These are phyloP conservation scores for Littorina saxatilis DNA, from an alignment of 1,140 invertebrate species.

Conservation along the genomic window DNA sequence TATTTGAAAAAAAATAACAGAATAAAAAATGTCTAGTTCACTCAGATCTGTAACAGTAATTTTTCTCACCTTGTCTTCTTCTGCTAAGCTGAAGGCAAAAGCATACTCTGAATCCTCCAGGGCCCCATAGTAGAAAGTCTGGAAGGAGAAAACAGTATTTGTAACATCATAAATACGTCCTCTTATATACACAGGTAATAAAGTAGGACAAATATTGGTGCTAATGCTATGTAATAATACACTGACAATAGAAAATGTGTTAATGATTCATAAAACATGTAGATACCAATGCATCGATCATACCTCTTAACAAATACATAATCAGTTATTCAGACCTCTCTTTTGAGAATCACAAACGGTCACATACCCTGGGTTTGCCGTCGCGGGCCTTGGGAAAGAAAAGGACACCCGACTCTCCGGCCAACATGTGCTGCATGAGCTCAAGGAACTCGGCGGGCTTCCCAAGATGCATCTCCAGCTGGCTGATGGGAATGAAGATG, in stretches of 20 bases:
- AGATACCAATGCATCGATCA: too few relatives aligned
- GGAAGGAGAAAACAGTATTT: slow-evolving; percentile 48
- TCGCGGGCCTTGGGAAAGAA: slow-evolving; percentile 64
- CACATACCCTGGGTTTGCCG: slow-evolving; percentile 68
- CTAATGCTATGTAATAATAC: not conserved
- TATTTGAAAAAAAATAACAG: too few relatives aligned
- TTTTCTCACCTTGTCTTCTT: slow-evolving; percentile 73
- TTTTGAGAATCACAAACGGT: too few relatives aligned
- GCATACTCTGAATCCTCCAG: slow-evolving; percentile 75
- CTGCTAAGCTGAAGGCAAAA: slow-evolving; percentile 75
- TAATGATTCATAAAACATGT: too few relatives aligned
- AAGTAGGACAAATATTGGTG: not conserved
- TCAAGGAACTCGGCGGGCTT: slow-evolving; percentile 71
- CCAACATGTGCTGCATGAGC: slow-evolving; percentile 71
- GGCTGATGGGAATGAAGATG: slow-evolving; percentile 75
- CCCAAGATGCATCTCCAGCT: slow-evolving; percentile 74
- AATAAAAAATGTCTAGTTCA: too few relatives aligned
- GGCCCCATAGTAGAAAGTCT: slow-evolving; percentile 75
- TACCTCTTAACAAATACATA: too few relatives aligned
- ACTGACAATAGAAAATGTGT: too few relatives aligned
- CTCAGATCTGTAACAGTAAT: too few relatives aligned
- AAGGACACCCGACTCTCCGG: slow-evolving; percentile 65
- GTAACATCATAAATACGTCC: not conserved
- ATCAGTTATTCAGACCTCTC: too few relatives aligned
- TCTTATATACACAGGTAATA: not conserved